A percentile compares a stretch with the other conserved stretches of the same genome.
Evolutionary conservation across 2,797 vertebrate genomes (phyloP).

Genomic region (Falco cherrug): DNA sequence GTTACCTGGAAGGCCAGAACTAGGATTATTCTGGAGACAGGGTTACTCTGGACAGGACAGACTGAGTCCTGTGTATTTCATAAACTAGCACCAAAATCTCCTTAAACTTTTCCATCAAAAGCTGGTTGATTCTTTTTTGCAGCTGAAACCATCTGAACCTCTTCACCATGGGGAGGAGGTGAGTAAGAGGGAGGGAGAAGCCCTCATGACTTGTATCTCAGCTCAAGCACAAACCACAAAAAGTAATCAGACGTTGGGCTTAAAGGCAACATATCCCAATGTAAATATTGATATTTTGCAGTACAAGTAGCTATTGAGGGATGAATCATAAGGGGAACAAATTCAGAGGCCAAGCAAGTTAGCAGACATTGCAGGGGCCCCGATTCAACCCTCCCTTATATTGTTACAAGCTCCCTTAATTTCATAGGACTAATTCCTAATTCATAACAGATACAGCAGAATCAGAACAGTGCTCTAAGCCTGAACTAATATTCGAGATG

Average conservation of each 20-base stretch:
- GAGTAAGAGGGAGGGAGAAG: not conserved
- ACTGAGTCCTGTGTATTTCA: not conserved
- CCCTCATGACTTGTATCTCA: constrained; percentile 5
- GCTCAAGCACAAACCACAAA: constrained; percentile 51
- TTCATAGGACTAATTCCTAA: not conserved
- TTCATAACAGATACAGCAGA: not conserved
- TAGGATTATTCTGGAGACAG: not conserved
- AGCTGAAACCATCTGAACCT: not conserved
- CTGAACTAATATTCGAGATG: not conserved
- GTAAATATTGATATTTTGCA: constrained; percentile 62
- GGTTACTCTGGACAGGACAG: not conserved
- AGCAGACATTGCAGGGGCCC: not conserved
- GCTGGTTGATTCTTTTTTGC: not conserved
- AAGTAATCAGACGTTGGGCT: constrained; percentile 54
- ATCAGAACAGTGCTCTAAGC: not conserved
- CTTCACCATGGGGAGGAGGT: not conserved
- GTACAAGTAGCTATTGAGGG: constrained; percentile 74
- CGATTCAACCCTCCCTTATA: not conserved
- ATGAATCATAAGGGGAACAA: constrained; percentile 58
- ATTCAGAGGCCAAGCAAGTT: constrained; percentile 45
- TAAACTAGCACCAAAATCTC: not conserved
- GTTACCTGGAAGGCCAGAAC: not conserved
- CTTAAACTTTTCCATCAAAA: not conserved
- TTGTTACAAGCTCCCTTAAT: not conserved
- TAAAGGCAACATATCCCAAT: constrained; percentile 21